These are phyloP conservation scores for Entomyzon cyanotis DNA, from an alignment of 2,113 vertebrate genomes.

Conservation along the genomic window DNA sequence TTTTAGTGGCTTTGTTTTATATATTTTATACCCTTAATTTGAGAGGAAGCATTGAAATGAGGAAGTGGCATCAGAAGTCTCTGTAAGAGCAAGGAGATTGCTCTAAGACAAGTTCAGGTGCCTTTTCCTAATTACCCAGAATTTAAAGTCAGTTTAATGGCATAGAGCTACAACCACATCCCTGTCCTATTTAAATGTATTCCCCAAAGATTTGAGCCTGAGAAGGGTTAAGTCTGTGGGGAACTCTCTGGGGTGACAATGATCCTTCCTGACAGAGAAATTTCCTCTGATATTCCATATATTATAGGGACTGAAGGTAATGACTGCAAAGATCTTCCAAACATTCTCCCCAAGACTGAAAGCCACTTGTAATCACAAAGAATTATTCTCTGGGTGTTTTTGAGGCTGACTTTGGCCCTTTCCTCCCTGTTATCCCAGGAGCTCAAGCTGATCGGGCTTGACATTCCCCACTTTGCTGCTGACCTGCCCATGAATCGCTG, in stretches of 20 bases:
- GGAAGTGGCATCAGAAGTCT: neutral
- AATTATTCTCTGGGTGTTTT: neutral
- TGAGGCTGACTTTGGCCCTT: neutral
- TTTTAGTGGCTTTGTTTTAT: neutral
- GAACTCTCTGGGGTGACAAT: neutral
- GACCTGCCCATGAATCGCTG: slow-evolving; percentile 92
- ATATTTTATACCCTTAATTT: neutral
- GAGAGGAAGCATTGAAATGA: neutral
- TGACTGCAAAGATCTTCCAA: neutral
- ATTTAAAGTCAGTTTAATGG: neutral
- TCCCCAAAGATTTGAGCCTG: neutral
- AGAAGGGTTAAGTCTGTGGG: neutral
- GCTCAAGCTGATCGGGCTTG: slow-evolving; percentile 90
- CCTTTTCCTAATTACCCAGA: neutral
- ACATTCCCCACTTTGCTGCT: slow-evolving; percentile 92
- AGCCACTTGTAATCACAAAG: neutral
- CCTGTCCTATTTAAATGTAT: neutral
- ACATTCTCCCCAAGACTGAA: neutral
- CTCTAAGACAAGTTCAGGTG: neutral
- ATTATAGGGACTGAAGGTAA: neutral
- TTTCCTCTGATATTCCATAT: neutral
- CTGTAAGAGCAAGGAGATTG: neutral
- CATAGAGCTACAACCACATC: neutral
- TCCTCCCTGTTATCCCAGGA: slow-evolving; percentile 77
- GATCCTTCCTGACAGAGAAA: neutral